A percentile compares a stretch with the other conserved stretches of the same genome.
These are phyloP conservation scores for Synanthedon andrenaeformis DNA, from an alignment of 2,888 invertebrate species.

Conservation along the genomic window DNA sequence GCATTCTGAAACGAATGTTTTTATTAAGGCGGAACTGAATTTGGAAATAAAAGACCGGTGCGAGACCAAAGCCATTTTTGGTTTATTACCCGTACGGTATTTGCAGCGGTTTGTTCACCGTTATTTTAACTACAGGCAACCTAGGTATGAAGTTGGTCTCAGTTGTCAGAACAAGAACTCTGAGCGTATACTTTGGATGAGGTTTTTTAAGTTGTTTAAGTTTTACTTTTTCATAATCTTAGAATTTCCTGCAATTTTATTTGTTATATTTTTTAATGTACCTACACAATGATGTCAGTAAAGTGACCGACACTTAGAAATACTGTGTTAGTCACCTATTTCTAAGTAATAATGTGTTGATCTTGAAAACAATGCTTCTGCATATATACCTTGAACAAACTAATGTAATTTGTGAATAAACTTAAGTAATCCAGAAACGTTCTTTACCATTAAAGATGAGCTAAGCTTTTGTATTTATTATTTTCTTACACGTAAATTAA, in stretches of 20 bases:
- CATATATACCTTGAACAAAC: too few species aligned
- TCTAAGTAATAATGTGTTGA: neutral
- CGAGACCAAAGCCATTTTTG: constrained; percentile 34
- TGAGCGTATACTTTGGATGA: too few species aligned
- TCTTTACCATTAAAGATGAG: neutral
- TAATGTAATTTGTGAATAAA: too few species aligned
- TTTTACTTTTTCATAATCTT: too few species aligned
- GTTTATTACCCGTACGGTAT: constrained; percentile 53
- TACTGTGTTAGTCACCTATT: neutral
- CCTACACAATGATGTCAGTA: neutral
- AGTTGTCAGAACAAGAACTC: neutral
- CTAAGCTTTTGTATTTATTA: too few species aligned
- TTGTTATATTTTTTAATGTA: neutral
- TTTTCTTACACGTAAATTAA: too few species aligned
- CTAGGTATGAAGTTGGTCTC: constrained; percentile 11
- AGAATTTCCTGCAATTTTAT: neutral
- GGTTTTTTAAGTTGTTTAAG: too few species aligned
- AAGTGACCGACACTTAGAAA: neutral
- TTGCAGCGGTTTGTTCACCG: constrained; percentile 53
- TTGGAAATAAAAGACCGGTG: constrained; percentile 28
- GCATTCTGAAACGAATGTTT: constrained; percentile 2
- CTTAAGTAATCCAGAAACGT: too few species aligned
- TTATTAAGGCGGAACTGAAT: constrained; percentile 11
- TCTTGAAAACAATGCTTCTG: too few species aligned
- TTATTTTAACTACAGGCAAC: constrained; percentile 44